Conservation (phyloP, 2,888 invertebrate genomes). For the Pseudococcus longispinus region DNA sequence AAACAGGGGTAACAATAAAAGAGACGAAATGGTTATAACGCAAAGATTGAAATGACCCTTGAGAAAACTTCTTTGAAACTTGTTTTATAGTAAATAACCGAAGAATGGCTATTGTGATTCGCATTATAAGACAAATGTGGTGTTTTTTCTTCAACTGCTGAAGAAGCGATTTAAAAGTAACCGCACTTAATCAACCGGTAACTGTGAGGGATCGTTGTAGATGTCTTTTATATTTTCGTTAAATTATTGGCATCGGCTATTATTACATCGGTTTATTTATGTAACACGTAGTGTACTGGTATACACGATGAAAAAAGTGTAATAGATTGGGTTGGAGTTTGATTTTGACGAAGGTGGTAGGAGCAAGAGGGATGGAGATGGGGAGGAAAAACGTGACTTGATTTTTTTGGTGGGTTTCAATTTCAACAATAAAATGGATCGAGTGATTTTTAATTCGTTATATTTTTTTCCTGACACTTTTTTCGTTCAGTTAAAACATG, state of each 20-base stretch:
- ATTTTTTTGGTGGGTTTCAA: not conserved
- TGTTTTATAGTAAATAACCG: constrained; percentile 49
- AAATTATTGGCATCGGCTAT: constrained; percentile 49
- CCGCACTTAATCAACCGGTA: constrained; percentile 51
- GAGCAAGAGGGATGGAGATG: no score
- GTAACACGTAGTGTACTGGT: not conserved
- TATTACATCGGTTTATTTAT: constrained; percentile 43
- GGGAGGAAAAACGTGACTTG: constrained; percentile 12
- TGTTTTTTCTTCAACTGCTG: constrained; percentile 53
- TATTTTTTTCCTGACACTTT: no score
- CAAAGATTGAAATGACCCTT: constrained; percentile 52
- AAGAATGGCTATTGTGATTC: constrained; percentile 51
- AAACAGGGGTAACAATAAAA: constrained; percentile 46
- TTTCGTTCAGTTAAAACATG: no score
- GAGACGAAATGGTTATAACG: constrained; percentile 46
- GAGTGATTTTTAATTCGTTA: no score
- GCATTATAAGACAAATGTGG: constrained; percentile 49
- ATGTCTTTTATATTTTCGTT: not conserved
- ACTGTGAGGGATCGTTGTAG: constrained; percentile 43
- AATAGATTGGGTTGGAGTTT: not conserved
- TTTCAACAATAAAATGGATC: no score
- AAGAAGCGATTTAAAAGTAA: constrained; percentile 53
- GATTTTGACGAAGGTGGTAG: not conserved
- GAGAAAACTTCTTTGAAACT: constrained; percentile 51
- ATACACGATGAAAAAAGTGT: not conserved